Conservation (phyloP, 2,797 vertebrate genomes). For the Rhinichthys osculus region DNA sequence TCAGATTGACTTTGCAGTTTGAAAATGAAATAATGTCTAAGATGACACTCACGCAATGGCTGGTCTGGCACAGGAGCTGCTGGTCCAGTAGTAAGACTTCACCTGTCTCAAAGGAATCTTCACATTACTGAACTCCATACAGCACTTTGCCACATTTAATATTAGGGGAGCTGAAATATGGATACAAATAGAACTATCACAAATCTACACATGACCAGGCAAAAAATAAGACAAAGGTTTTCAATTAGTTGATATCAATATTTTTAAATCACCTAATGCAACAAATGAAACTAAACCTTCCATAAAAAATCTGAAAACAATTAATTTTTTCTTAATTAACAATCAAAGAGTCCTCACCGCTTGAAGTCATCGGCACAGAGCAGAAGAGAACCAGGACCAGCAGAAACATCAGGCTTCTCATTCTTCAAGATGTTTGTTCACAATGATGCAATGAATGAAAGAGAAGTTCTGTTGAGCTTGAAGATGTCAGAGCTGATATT, state of each 20-base stretch:
- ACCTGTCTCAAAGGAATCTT: constrained; percentile 1
- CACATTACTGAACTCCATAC: accelerated
- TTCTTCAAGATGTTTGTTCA: constrained; percentile 26
- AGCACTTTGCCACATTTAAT: accelerated
- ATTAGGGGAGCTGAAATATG: accelerated
- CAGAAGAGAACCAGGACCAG: constrained; percentile 51
- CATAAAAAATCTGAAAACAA: neutral
- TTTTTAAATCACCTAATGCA: neutral
- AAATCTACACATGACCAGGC: neutral
- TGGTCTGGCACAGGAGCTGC: accelerated
- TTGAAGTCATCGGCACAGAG: constrained; percentile 32
- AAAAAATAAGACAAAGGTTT: neutral
- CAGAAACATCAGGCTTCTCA: constrained; percentile 32
- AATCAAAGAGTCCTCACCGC: constrained; percentile 23
- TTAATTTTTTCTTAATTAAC: accelerated
- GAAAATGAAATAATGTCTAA: neutral
- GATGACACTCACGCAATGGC: constrained; percentile 50
- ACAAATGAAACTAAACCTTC: neutral
- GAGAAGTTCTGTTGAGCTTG: constrained; percentile 2
- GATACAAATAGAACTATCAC: neutral
- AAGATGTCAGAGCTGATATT: constrained; percentile 8
- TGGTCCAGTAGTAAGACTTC: neutral
- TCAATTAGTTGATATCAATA: too few relatives aligned
- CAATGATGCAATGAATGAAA: neutral
- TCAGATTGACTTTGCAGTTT: neutral